Evolutionary conservation across 2,113 vertebrate genomes (phyloP).

Genomic region (Poeciliopsis turrubarensis): DNA sequence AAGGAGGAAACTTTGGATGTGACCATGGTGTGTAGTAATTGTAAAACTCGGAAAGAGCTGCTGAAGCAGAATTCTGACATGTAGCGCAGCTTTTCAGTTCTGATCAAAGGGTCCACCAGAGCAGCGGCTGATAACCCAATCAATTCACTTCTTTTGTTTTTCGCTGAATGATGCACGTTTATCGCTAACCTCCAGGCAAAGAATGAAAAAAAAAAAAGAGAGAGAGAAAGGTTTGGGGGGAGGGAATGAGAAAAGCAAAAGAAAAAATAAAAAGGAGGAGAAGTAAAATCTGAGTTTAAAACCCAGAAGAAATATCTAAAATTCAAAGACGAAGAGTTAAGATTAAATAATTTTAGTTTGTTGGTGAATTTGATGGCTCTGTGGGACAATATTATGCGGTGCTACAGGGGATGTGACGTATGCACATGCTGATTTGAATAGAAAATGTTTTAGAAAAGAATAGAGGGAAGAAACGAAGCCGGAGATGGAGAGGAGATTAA

Average conservation of each 20-base stretch:
- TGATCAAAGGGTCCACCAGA: conserved; percentile 82
- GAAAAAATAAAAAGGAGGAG: conserved; percentile 32
- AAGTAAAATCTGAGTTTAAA: conserved; percentile 68
- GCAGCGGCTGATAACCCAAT: conserved; percentile 81
- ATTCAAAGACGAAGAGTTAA: conserved; percentile 11
- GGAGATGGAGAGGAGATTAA: conserved; percentile 77
- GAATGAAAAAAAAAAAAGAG: conserved; percentile 63
- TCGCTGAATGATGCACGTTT: conserved; percentile 89
- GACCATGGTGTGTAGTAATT: conserved; percentile 79
- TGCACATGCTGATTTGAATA: conserved; percentile 72
- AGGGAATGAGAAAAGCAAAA: conserved; percentile 21
- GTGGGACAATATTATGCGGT: conserved; percentile 62
- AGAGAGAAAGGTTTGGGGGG: conserved; percentile 17
- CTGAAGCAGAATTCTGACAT: conserved; percentile 82
- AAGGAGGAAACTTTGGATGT: conserved; percentile 73
- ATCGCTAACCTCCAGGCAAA: conserved; percentile 85
- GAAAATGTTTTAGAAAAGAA: conserved; percentile 77
- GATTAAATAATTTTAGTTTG: conserved; percentile 79
- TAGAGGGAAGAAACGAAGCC: conserved; percentile 40
- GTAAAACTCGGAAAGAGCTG: conserved; percentile 84
- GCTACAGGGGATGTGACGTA: conserved; percentile 53
- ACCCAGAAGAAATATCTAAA: conserved; percentile 66
- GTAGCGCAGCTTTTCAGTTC: conserved; percentile 78
- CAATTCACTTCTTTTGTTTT: conserved; percentile 86
- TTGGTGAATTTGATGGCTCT: conserved; percentile 71